Evolutionary conservation across 2,113 vertebrate species (phyloP), one percentile per base, ranked within the genome.

Genomic region (Lutjanus erythropterus): DNA sequence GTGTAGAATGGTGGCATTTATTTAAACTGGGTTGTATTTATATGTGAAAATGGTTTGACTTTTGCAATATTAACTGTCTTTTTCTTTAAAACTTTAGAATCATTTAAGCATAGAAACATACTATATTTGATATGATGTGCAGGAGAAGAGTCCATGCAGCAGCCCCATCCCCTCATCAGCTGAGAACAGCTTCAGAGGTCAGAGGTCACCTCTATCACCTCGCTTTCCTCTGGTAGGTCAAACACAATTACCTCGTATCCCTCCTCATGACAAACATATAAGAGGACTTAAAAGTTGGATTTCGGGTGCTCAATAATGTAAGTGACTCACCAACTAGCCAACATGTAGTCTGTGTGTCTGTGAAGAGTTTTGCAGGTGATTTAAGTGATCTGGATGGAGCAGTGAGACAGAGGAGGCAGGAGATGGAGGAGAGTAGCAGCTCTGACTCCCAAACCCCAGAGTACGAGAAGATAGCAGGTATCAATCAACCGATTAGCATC

Each of bases 401-500:
- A 12, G 89, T 96, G 49, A 92, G 81, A 21, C 94, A 93, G 49
- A 92, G 93, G 56, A 93, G 95, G 68, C 94, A 93, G 82, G 96
- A 95, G 37, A 88, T 95, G 81, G 96, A 96, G 84, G 97, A 97
- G 61, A 97, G 96, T 84, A 99, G 97, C 91, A 98, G 97, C 80
- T 97, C 97, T 15, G 97, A 97, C 44, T 98, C 96, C 10, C 97
- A 97, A 83, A 96, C 95, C 2, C 96, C 95, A 1, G 96, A 97
- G 75, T 93, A 95, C 0, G 94, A 97, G 61, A 96, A 96, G 87
- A 95, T 95, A 4, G 87, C 95, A 91, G 97, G 97, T 99, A 83
- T 11, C 25, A 18, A 39, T 19, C 2, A 10, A 5, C 19, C 21
- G 53, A 41, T 27, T 4, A 21, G 9, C 16, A 27, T 33, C 29